A percentile compares a stretch with the other conserved stretches of the same genome.
Evolutionary conservation across 1,140 invertebrate species (phyloP).

Genomic region (Heliconius congener): DNA sequence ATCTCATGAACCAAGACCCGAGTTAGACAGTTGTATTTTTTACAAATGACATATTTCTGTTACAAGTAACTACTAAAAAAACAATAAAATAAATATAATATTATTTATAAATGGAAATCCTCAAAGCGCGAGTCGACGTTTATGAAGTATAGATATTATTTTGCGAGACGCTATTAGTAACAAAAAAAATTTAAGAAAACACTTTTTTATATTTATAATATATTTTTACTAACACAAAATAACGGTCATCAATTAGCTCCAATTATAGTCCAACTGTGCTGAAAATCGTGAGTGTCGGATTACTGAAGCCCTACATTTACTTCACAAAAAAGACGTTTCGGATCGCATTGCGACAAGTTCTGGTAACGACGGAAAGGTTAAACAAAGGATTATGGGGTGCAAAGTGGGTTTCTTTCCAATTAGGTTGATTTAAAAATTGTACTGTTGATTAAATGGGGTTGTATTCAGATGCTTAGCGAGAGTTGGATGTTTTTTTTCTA

Average conservation of each 20-base stretch:
- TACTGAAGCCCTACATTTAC: constrained; percentile 33
- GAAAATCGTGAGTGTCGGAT: constrained; percentile 36
- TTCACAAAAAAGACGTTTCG: constrained; percentile 25
- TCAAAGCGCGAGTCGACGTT: too few species aligned
- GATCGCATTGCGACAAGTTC: constrained; percentile 34
- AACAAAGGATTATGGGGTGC: constrained; percentile 29
- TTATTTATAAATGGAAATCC: too few species aligned
- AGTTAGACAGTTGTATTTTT: too few species aligned
- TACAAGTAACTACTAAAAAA: too few species aligned
- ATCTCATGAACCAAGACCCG: too few species aligned
- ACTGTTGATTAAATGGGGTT: constrained; percentile 19
- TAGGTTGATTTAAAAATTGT: constrained; percentile 20
- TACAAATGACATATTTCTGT: too few species aligned
- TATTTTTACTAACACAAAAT: constrained; percentile 1
- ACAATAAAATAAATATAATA: too few species aligned
- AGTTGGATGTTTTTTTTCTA: background rate
- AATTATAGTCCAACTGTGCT: constrained; percentile 31
- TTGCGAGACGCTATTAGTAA: too few species aligned
- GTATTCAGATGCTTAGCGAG: constrained; percentile 5
- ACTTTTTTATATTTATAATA: background rate
- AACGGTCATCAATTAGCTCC: constrained; percentile 19
- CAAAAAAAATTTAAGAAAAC: too few species aligned
- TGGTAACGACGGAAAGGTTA: constrained; percentile 22
- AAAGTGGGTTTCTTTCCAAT: constrained; percentile 22
- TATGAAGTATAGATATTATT: too few species aligned